A percentile compares a stretch with the other conserved stretches of the same genome.
Conservation (phyloP, 1,140 invertebrate species). For the Thrips palmi region DNA sequence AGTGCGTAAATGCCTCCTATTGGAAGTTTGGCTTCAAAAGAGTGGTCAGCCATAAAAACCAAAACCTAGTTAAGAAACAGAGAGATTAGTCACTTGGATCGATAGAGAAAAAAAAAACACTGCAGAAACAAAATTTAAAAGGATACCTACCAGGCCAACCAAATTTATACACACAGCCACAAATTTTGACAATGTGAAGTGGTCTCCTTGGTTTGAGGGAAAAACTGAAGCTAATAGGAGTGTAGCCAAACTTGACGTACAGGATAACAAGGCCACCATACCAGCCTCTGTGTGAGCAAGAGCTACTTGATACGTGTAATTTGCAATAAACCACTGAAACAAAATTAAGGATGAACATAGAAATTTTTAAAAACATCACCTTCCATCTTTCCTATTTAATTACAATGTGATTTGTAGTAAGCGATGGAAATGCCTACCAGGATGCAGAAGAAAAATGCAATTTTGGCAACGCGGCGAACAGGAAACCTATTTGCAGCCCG, state of each 20-base stretch:
- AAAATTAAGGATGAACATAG: conserved; percentile 15
- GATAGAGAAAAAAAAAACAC: conserved; percentile 1
- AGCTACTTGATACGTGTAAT: conserved; percentile 64
- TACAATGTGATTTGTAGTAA: conserved; percentile 6
- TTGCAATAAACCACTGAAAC: conserved; percentile 64
- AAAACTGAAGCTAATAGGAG: conserved; percentile 61
- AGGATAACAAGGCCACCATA: conserved; percentile 62
- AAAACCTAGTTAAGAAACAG: conserved; percentile 36
- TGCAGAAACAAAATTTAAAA: conserved; percentile 13
- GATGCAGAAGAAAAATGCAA: conserved; percentile 58
- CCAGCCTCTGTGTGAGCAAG: conserved; percentile 52
- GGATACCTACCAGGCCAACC: conserved; percentile 45
- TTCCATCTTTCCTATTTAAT: neutral
- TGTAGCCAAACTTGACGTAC: conserved; percentile 68
- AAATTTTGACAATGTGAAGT: conserved; percentile 64
- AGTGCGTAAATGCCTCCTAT: conserved; percentile 55
- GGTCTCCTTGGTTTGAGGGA: conserved; percentile 54
- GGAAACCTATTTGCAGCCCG: conserved; percentile 48
- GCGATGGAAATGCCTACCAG: conserved; percentile 36
- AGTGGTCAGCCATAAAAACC: conserved; percentile 49
- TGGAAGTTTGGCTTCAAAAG: conserved; percentile 37
- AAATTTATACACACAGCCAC: conserved; percentile 60
- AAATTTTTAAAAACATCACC: conserved; percentile 9
- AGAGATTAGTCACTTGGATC: conserved; percentile 9
- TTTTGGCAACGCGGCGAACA: conserved; percentile 46